Evolutionary conservation across 2,113 vertebrate species (phyloP), one percentile per base, ranked within the genome.

Genomic region (Ochotona princeps): DNA sequence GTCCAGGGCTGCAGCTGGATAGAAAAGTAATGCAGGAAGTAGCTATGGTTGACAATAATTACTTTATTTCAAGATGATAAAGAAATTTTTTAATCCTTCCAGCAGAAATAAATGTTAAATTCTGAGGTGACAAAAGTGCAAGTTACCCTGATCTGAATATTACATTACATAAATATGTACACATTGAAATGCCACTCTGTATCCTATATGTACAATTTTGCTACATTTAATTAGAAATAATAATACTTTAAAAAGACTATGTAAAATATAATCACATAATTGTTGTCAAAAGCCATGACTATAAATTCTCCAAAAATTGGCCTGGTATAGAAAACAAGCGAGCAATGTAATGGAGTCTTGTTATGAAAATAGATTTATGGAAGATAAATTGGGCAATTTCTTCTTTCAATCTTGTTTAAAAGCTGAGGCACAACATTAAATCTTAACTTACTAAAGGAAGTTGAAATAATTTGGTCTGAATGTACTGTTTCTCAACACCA

Each of bases 361-460:
- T 25, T 28, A 17, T 63, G 81, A 69, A 94, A 54, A 74, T 12
- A 73, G 92, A 94, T 79, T 82, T 67, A 85, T 47, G 35, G 86
- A 76, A 94, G 81, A 89, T 14, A 67, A 65, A 73, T 60, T 74
- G 78, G 69, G 79, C 12, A 2, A 83, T 73, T 96, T 93, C 82
- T 93, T 57, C 11, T 74, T 91, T 94, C 1, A n/a, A 92, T 60
- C 69, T 26, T 87, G 47, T 89, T 87, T 93, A 93, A 95, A 94
- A 92, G 94, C 73, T 25, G 38, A 70, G n/a, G 32, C 79, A 84
- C 35, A 60, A 73, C 75, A 95, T 92, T 93, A 93, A 88, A 90
- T 92, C 80, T 92, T 95, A 93, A 96, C 90, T 87, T 78, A 54
- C 49, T 60, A 54, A 63, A 90, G 69, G 78, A 95, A 95, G 85